Evolutionary conservation across 2,797 vertebrate species (phyloP), one percentile per base, ranked within the genome.

Genomic region (Tokudaia tokunoshimensis): DNA sequence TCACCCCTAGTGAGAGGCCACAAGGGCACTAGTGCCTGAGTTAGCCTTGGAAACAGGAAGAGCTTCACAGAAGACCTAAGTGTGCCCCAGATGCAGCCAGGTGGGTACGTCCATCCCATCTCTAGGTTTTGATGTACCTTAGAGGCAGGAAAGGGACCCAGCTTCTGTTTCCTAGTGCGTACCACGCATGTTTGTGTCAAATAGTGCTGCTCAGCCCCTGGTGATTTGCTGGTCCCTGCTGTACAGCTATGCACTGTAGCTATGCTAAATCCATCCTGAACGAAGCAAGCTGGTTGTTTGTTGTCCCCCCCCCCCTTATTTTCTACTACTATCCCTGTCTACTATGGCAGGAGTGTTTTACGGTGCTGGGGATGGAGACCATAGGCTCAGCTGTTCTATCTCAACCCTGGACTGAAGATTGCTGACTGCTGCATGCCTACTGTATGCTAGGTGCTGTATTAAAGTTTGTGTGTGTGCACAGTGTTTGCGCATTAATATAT

Each of bases 41-140:
- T 88, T 88, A 88, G 90, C 72, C 92, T 76, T 70, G 94, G 93
- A 20, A 93, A 89, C 74, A 79, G 98, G 95, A 94, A 57, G 50
- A 91, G 0, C 91, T 67, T 24, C 63, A 4, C 41, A 24, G 12
- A 84, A 44, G 88, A 96, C 97, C 97, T 81, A 96, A 96, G 93
- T 63, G 0, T 1, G 67, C 44, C 41, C 72, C 80, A 92, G 12
- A 90, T 80, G 89, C 94, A 92, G 81, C 96, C 88, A 94, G 63
- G 93, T 59, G 94, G 19, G 57, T 84, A 14, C 88, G 85, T 88
- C 74, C 88, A 6, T 61, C 19, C 1, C 52, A 41, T 55, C 31
- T 65, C 50, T 82, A 24, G 15, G 26, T 52, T 80, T 92, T 85
- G 70, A 90, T 20, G 70, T 84, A 1, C 8, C 82, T 55, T 24